Percentiles rank a stretch among this genome's conserved stretches.
Conservation (phyloP, 2,113 vertebrate species). For the Gavia stellata region DNA sequence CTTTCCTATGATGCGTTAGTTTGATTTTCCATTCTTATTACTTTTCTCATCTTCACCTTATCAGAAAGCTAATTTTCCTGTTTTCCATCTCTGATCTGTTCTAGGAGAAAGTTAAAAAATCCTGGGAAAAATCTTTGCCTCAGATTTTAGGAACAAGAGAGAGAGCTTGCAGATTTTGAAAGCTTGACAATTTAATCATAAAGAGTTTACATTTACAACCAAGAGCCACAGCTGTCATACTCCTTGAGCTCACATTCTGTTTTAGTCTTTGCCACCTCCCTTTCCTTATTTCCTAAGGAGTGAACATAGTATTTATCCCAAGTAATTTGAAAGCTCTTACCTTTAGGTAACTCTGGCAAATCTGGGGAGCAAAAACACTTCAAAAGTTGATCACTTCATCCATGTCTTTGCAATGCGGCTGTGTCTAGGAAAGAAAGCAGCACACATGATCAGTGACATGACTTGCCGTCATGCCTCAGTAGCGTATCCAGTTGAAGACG, state of each 20-base stretch:
- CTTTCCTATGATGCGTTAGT: neutral
- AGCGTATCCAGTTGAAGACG: neutral
- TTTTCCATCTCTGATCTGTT: neutral
- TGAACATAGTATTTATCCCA: neutral
- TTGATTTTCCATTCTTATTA: neutral
- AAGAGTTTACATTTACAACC: neutral
- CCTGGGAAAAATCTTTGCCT: neutral
- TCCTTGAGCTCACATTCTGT: fast-evolving
- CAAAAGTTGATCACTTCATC: neutral
- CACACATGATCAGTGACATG: neutral
- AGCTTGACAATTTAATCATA: neutral
- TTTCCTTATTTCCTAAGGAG: neutral
- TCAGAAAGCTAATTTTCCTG: neutral
- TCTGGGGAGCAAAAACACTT: neutral
- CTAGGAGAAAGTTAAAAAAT: neutral
- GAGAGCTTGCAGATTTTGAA: neutral
- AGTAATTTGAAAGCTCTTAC: slow-evolving; percentile 9
- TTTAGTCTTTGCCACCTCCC: neutral
- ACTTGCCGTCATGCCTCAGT: neutral
- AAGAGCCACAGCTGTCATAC: neutral
- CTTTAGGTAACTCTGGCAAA: neutral
- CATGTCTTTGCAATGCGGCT: neutral
- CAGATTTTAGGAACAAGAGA: neutral
- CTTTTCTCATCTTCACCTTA: neutral
- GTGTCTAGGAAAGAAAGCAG: neutral